phyloP scores from a whole-genome alignment of 2,888 invertebrate genomes.

The Macrophya alboannulata region DNA sequence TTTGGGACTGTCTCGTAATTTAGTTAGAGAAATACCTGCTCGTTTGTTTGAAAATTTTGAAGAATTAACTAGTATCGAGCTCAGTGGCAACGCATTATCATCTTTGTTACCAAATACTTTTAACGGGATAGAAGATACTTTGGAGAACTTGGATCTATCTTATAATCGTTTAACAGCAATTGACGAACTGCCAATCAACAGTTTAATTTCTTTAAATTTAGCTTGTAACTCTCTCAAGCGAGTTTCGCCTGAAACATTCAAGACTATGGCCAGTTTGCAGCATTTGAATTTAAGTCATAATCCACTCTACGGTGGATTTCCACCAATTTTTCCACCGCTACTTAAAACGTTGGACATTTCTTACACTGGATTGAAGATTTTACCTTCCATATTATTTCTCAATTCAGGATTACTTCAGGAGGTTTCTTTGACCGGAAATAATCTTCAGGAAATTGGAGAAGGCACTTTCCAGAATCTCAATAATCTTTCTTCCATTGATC shows the following conservation, averaged over 20 bases:
- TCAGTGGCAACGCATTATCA: constrained; percentile 90
- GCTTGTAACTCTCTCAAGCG: constrained; percentile 91
- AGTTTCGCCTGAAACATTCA: constrained; percentile 86
- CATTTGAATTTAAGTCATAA: constrained; percentile 91
- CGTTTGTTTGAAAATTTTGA: constrained; percentile 91
- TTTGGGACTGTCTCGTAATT: constrained; percentile 91
- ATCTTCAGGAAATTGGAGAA: constrained; percentile 88
- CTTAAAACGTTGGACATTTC: constrained; percentile 89
- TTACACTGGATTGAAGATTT: constrained; percentile 87
- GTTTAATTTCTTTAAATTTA: constrained; percentile 87
- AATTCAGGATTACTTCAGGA: constrained; percentile 86
- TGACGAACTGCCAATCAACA: constrained; percentile 84
- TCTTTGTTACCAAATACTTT: constrained; percentile 89
- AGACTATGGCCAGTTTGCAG: constrained; percentile 85
- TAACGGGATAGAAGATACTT: constrained; percentile 87
- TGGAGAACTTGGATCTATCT: constrained; percentile 87
- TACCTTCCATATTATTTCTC: constrained; percentile 88
- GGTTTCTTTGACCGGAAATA: constrained; percentile 88
- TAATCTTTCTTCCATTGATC: constrained; percentile 88
- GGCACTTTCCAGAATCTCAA: constrained; percentile 89
- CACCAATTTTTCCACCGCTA: constrained; percentile 79
- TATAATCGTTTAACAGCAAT: constrained; percentile 89
- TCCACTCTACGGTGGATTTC: constrained; percentile 87
- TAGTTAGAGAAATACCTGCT: constrained; percentile 92
- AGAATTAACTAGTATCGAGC: constrained; percentile 87